Base-by-base conservation (phyloP, 2,888 invertebrate genomes). In the Phyto melanocephala region DNA sequence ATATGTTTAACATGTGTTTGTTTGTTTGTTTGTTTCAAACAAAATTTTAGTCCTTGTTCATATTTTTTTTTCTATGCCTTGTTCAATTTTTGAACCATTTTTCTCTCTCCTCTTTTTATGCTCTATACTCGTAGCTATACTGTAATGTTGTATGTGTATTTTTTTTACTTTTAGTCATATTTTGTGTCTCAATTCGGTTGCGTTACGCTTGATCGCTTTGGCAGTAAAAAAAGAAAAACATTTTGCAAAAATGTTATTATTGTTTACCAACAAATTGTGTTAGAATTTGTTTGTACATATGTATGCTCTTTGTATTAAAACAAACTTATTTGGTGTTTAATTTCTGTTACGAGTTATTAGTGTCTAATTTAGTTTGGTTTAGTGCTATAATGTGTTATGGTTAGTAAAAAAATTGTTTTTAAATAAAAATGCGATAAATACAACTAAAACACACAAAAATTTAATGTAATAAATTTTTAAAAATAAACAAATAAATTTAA, bases 371-470 rank as follows among this genome's bases (percentile, higher is more conserved):
- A 47, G 56, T 62, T 67, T 15, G 10, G 56, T 33, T 28, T 28
- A 28, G 28, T 28, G 52, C 22, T 11, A 80, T 68, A 42, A 80
- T 80, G 80, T 80, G 74, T 62, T 80, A 80, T 24, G 80, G 74
- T 80, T 74, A 37, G 72, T 80, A 74, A 45, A 77, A 60, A 35
- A 62, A 17, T 28, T 45, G 20, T 28, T 20, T 28, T 13, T 45
- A 20, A 20, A n/a, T 35, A 20, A 20, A 20, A 24, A 52, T n/a
- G n/a, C n/a, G n/a, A n/a, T n/a, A 50, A 37, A 13, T 35, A 54
- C 52, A 63, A 50, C 4, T 35, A 47, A 58, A 2, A 37, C 15
- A 22, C 2, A 60, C 5, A 58, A 28, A 40, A 54, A 54, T 42
- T 33, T 11, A 20, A 50, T 56, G 17, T 45, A 33, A 56, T 70